phyloP scores from a whole-genome alignment of 1,140 invertebrate species.

The Protaetia brevitarsis region DNA sequence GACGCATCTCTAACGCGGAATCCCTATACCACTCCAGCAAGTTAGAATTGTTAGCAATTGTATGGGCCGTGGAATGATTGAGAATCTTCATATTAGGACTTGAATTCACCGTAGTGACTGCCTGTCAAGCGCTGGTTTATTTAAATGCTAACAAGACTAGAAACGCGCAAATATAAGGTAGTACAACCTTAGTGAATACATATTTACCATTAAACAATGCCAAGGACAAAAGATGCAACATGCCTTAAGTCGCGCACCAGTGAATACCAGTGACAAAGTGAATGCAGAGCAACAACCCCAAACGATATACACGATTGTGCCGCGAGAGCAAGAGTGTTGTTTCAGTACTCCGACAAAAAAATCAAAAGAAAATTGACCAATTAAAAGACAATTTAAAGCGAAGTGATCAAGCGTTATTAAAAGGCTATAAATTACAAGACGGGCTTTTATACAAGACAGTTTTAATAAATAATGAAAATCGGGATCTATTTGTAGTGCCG shows the following conservation, averaged over 20 bases:
- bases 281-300: no score
- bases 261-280: no score
- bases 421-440: background rate
- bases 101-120: conserved; percentile 44
- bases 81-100: conserved; percentile 44
- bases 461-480: conserved; percentile 9
- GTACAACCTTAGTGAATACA: conserved; percentile 32
- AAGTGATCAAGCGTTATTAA: background rate
- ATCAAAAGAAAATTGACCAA: background rate
- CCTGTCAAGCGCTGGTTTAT: conserved; percentile 35
- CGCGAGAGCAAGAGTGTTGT: no score
- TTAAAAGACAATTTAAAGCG: background rate
- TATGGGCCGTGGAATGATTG: conserved; percentile 27
- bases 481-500: conserved; percentile 26
- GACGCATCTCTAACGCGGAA: conserved; percentile 32
- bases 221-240: conserved; percentile 31
- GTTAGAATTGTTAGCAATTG: conserved; percentile 36
- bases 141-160: conserved; percentile 31
- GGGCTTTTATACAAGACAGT: background rate
- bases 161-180: conserved; percentile 32
- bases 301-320: no score
- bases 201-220: conserved; percentile 31
- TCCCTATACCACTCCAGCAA: conserved; percentile 36
- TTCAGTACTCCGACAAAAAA: background rate
- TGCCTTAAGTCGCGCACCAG: no score